These are phyloP conservation scores for Zaprionus ghesquierei DNA, from an alignment of 1,140 invertebrate species.

Conservation along the genomic window DNA sequence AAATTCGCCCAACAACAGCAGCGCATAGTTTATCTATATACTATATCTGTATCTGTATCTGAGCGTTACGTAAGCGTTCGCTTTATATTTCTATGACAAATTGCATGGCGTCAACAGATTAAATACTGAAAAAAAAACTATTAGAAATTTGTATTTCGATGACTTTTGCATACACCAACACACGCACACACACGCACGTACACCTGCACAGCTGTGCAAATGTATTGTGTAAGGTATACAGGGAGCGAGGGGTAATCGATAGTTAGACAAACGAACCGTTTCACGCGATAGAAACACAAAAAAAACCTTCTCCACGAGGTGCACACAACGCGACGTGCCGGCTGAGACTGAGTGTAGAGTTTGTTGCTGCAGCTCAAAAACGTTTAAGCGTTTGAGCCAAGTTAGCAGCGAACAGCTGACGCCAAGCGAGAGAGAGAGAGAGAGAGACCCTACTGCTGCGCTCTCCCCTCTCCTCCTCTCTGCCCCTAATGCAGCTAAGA, in stretches of 20 bases:
- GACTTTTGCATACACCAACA: slow-evolving; percentile 22
- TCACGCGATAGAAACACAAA: slow-evolving; percentile 22
- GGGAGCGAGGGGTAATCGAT: not conserved
- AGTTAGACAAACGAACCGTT: slow-evolving; percentile 37
- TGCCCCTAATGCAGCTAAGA: slow-evolving; percentile 11
- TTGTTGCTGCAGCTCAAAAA: slow-evolving; percentile 51
- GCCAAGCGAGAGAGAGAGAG: slow-evolving; percentile 2
- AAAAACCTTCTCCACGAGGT: slow-evolving; percentile 56
- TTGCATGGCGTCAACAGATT: slow-evolving; percentile 67
- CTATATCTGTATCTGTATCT: not conserved
- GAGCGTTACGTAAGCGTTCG: slow-evolving; percentile 28
- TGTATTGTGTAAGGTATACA: slow-evolving; percentile 8
- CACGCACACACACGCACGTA: slow-evolving; percentile 19
- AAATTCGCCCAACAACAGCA: slow-evolving; percentile 26
- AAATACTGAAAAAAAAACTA: slow-evolving; percentile 58
- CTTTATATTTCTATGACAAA: slow-evolving; percentile 48
- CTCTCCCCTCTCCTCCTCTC: slow-evolving; percentile 17
- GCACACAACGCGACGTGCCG: slow-evolving; percentile 72
- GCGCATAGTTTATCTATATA: slow-evolving; percentile 33
- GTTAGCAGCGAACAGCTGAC: slow-evolving; percentile 66
- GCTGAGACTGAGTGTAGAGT: slow-evolving; percentile 55
- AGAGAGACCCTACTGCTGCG: not conserved
- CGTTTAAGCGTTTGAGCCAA: slow-evolving; percentile 58
- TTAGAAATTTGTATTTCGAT: slow-evolving; percentile 54
- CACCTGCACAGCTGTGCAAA: slow-evolving; percentile 63